Evolutionary conservation across 2,888 invertebrate genomes (phyloP).

Genomic region (Spodoptera littoralis): DNA sequence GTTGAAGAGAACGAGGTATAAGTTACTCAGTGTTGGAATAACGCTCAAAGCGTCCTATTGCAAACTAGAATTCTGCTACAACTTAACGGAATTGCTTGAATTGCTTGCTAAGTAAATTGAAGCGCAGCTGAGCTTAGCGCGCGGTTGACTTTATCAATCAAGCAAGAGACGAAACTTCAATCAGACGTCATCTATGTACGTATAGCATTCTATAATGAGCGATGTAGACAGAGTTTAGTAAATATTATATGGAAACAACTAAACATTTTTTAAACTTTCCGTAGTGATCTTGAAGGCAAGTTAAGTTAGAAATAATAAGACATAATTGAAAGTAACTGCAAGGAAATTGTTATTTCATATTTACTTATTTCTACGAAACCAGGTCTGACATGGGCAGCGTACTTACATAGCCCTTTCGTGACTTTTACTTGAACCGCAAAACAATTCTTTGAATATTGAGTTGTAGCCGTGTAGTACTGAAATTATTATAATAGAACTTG

Average conservation of each 20-base stretch:
- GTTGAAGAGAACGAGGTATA: slow-evolving; percentile 8
- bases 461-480: slow-evolving; percentile 37
- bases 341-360: not conserved
- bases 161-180: slow-evolving; percentile 56
- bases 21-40: slow-evolving; percentile 18
- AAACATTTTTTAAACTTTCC: no score
- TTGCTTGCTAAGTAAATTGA: slow-evolving; percentile 59
- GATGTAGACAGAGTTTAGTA: slow-evolving; percentile 17
- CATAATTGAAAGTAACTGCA: no score
- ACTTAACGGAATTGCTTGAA: slow-evolving; percentile 55
- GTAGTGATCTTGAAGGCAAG: no score
- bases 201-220: slow-evolving; percentile 42
- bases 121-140: slow-evolving; percentile 49
- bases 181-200: slow-evolving; percentile 59
- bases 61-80: slow-evolving; percentile 47
- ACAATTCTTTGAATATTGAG: slow-evolving; percentile 34
- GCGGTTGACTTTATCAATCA: slow-evolving; percentile 57
- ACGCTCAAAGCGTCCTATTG: slow-evolving; percentile 24
- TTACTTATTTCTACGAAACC: not conserved
- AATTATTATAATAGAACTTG: slow-evolving; percentile 55
- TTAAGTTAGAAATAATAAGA: no score
- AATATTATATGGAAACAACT: no score
- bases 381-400: not conserved
- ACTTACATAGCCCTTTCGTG: not conserved
- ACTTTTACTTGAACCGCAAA: slow-evolving; percentile 5